Conservation (phyloP, 2,113 vertebrate genomes). For the Cynocephalus volans region DNA sequence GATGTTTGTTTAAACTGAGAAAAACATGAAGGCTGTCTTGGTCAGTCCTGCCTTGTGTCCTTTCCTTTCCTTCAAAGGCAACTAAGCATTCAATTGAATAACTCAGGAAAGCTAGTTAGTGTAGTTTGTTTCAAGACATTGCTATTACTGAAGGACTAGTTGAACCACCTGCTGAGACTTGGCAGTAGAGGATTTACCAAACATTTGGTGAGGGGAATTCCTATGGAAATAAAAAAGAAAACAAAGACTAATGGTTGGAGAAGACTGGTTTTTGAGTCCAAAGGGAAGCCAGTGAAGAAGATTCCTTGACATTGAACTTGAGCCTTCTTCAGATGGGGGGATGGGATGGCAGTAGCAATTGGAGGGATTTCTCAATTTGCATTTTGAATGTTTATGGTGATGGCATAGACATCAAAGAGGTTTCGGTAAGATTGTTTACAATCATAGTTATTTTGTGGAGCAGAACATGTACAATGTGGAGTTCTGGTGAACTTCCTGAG, state of each 20-base stretch:
- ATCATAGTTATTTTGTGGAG: background rate
- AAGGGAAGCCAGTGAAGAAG: background rate
- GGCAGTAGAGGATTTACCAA: background rate
- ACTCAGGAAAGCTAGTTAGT: background rate
- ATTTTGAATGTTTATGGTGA: background rate
- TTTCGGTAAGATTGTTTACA: background rate
- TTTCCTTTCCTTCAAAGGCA: background rate
- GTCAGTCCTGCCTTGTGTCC: too few species aligned
- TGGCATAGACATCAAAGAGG: background rate
- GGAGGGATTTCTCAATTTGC: background rate
- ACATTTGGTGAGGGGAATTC: background rate
- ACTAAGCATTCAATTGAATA: background rate
- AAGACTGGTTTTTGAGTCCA: background rate
- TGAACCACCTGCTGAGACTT: background rate
- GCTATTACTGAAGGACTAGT: background rate
- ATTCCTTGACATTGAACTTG: background rate
- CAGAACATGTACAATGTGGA: background rate
- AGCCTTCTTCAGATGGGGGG: background rate
- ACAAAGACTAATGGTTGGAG: background rate
- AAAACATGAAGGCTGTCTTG: background rate
- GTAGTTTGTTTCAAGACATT: background rate
- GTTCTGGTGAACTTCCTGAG: background rate
- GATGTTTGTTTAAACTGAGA: background rate
- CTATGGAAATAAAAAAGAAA: slow-evolving; percentile 20
- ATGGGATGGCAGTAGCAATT: background rate